phyloP scores from a whole-genome alignment of 2,113 vertebrate genomes.

The Cavia porcellus region DNA sequence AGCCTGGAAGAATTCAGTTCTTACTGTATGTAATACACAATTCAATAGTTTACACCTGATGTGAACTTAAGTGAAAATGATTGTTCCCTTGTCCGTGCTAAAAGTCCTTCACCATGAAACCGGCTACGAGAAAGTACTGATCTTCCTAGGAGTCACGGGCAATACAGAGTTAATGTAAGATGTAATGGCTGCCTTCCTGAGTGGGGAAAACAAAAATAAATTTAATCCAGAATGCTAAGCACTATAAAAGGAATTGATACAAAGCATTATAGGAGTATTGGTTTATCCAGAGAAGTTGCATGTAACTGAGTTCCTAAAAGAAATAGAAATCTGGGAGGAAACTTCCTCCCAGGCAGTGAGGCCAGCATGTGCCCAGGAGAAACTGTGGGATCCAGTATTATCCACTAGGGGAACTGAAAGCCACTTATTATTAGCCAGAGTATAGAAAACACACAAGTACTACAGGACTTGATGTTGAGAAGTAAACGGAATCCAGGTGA shows the following conservation, averaged over 20 bases:
- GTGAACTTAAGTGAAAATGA: constrained; percentile 54
- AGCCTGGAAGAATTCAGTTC: constrained; percentile 17
- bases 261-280: neutral
- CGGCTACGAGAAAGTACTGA: constrained; percentile 17
- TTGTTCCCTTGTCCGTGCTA: neutral
- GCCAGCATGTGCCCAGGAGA: neutral
- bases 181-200: neutral
- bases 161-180: constrained; percentile 5
- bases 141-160: constrained; percentile 1
- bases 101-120: constrained; percentile 45
- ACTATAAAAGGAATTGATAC: neutral
- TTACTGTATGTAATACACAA: neutral
- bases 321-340: neutral
- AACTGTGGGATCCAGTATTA: neutral
- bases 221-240: neutral
- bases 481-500: neutral
- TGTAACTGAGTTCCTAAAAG: neutral
- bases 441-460: neutral
- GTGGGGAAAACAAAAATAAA: neutral
- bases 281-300: neutral
- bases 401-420: constrained; percentile 63
- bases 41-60: neutral
- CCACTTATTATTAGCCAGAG: constrained; percentile 1
- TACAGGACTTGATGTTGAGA: neutral
- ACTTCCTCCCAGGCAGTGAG: neutral